Percentiles rank a stretch among this genome's conserved stretches.
phyloP scores from a whole-genome alignment of 2,888 invertebrate genomes.

The Gari tellinella region DNA sequence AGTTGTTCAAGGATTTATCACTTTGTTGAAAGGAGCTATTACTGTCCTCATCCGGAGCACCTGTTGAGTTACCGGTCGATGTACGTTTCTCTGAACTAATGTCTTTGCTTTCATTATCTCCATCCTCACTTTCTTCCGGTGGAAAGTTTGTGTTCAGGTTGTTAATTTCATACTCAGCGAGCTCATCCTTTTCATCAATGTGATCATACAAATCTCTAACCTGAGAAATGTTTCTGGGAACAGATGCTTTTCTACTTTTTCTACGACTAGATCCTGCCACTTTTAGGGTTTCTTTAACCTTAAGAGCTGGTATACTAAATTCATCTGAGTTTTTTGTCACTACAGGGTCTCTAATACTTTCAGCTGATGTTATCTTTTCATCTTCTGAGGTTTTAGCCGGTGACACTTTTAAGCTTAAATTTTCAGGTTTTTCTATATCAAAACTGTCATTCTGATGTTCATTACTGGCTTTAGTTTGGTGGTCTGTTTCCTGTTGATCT shows the following conservation, averaged over 20 bases:
- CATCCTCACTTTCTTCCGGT: conserved; percentile 51
- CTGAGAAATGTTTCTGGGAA: conserved; percentile 89
- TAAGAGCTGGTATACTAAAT: no score
- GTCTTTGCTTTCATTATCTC: conserved; percentile 16
- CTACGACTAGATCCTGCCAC: conserved; percentile 50
- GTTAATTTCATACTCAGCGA: conserved; percentile 74
- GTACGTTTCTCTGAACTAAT: conserved; percentile 14
- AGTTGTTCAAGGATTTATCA: conserved; percentile 38
- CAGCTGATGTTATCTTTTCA: no score
- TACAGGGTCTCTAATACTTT: no score
- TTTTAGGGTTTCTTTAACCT: not conserved
- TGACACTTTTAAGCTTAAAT: no score
- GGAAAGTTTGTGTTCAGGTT: conserved; percentile 73
- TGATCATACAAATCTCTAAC: conserved; percentile 62
- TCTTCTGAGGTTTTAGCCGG: no score
- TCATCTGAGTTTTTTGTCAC: no score
- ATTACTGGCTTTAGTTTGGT: no score
- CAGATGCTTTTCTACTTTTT: conserved; percentile 86
- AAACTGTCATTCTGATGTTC: not conserved
- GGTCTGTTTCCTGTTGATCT: not conserved
- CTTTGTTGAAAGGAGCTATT: conserved; percentile 28
- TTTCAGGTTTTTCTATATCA: conserved; percentile 1
- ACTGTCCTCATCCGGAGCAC: conserved; percentile 30
- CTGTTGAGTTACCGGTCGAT: conserved; percentile 9
- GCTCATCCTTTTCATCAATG: conserved; percentile 71